Conservation (phyloP, 2,113 vertebrate species). For the Hippocampus zosterae region DNA sequence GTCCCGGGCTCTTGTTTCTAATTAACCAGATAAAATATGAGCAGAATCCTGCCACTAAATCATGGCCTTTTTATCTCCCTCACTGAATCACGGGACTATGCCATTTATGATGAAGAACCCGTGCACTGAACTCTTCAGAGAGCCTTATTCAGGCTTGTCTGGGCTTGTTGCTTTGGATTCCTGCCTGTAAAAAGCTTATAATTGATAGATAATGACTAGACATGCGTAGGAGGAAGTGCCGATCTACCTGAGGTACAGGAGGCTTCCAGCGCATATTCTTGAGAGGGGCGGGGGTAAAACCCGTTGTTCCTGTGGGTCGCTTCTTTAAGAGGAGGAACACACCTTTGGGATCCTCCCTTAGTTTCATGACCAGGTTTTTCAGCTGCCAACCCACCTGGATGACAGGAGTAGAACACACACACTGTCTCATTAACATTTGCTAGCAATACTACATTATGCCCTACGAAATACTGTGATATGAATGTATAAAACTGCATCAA, state of each 20-base stretch:
- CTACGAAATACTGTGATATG: background rate
- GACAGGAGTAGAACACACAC: background rate
- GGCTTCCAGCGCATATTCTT: conserved; percentile 98
- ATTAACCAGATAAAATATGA: conserved; percentile 22
- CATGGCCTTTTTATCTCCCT: conserved; percentile 10
- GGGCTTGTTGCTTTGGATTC: conserved; percentile 45
- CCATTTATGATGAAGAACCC: conserved; percentile 7
- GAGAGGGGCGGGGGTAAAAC: conserved; percentile 88
- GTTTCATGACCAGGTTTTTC: conserved; percentile 88
- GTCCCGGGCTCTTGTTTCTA: conserved; percentile 15
- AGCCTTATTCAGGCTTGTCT: conserved; percentile 40
- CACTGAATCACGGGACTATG: conserved; percentile 29
- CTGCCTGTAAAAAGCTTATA: conserved; percentile 52
- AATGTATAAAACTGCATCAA: background rate
- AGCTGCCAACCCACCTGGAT: conserved; percentile 95
- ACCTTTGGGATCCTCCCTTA: conserved; percentile 88
- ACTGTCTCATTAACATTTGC: background rate
- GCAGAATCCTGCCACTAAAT: background rate
- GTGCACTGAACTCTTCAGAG: conserved; percentile 29
- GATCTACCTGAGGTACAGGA: conserved; percentile 82
- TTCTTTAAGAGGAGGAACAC: conserved; percentile 90
- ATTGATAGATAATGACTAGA: conserved; percentile 41
- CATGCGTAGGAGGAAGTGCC: background rate
- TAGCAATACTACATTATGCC: background rate
- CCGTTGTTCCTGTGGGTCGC: conserved; percentile 84